These are phyloP conservation scores for Poeciliopsis retropinna DNA, from an alignment of 2,113 vertebrate species.

Conservation along the genomic window DNA sequence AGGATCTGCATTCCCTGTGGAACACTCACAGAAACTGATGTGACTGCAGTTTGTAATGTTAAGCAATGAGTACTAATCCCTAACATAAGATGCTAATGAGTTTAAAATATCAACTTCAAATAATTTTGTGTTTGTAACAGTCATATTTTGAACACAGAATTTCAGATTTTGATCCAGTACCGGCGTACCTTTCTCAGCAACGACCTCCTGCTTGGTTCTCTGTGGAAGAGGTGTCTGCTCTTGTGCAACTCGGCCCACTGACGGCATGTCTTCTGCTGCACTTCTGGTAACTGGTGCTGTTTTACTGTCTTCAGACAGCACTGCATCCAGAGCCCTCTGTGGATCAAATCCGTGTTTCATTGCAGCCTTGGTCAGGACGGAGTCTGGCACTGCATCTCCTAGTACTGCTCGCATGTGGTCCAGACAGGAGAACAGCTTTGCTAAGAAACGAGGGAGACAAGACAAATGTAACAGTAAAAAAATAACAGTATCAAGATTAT, in stretches of 20 bases:
- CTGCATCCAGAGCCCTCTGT: slow-evolving; percentile 87
- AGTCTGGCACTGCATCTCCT: slow-evolving; percentile 87
- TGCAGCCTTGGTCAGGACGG: slow-evolving; percentile 86
- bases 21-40: too few species aligned
- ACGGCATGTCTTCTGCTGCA: slow-evolving; percentile 14
- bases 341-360: slow-evolving; percentile 88
- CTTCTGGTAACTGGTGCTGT: slow-evolving; percentile 62
- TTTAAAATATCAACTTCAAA: not conserved
- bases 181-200: slow-evolving; percentile 88
- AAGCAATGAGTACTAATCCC: not conserved
- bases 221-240: slow-evolving; percentile 57
- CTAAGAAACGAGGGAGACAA: slow-evolving; percentile 65
- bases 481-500: not conserved
- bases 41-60: too few species aligned
- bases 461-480: not conserved
- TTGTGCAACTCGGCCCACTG: slow-evolving; percentile 25
- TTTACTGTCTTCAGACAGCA: slow-evolving; percentile 85
- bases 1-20: too few species aligned
- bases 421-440: slow-evolving; percentile 91
- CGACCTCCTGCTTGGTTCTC: slow-evolving; percentile 56
- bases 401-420: slow-evolving; percentile 93
- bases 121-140: not conserved
- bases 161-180: slow-evolving; percentile 5
- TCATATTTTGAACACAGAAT: not conserved
- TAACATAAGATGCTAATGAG: not conserved